A percentile compares a stretch with the other conserved stretches of the same genome.
phyloP scores from a whole-genome alignment of 1,140 invertebrate genomes.

The Bilobella aurantiaca region DNA sequence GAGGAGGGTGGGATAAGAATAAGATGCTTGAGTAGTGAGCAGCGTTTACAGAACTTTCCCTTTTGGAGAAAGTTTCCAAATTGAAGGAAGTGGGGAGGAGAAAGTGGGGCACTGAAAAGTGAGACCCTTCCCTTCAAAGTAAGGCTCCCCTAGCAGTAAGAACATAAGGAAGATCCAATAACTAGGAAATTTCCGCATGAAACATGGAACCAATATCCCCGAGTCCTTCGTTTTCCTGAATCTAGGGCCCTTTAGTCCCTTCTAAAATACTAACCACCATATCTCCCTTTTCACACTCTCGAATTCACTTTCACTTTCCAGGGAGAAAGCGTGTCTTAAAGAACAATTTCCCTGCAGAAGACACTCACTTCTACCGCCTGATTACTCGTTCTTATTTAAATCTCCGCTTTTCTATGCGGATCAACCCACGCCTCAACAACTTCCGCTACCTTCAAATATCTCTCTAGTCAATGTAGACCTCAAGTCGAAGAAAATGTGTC shows the following conservation, averaged over 20 bases:
- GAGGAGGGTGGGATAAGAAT: background rate
- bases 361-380: background rate
- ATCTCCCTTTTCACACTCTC: background rate
- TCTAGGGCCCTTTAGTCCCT: too few species aligned
- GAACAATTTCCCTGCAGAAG: background rate
- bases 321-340: background rate
- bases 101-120: too few species aligned
- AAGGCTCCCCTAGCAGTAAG: too few species aligned
- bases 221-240: too few species aligned
- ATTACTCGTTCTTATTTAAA: background rate
- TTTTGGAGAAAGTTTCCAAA: too few species aligned
- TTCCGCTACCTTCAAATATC: background rate
- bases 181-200: background rate
- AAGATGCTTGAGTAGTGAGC: background rate
- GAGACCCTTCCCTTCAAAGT: too few species aligned
- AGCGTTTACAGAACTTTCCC: too few species aligned
- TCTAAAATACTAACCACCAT: background rate
- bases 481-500: too few species aligned
- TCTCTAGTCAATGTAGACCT: too few species aligned
- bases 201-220: background rate
- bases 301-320: background rate
- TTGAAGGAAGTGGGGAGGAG: too few species aligned
- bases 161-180: background rate
- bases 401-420: background rate
- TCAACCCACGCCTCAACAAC: background rate